Percentiles rank a stretch among this genome's conserved stretches.
Conservation (phyloP, 2,888 invertebrate species). For the Morpho deidamia region DNA sequence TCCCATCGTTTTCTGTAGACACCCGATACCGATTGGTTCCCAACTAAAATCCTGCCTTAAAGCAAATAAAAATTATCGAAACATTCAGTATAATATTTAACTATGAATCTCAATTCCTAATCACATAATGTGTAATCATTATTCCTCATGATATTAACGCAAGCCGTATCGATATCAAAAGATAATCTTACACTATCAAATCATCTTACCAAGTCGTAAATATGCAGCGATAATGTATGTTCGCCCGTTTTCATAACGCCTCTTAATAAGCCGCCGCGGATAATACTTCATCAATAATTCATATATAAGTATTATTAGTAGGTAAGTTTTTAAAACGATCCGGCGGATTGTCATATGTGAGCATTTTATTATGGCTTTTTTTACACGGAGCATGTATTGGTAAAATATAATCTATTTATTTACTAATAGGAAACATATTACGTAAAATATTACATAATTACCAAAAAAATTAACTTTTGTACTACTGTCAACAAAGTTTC, state of each 20-base stretch:
- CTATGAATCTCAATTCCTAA: slow-evolving; percentile 8
- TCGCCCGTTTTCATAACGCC: slow-evolving; percentile 48
- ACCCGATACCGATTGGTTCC: too few relatives aligned
- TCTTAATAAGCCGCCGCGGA: slow-evolving; percentile 50
- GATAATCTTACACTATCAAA: slow-evolving; percentile 12
- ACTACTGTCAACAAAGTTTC: too few relatives aligned
- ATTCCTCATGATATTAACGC: slow-evolving; percentile 9
- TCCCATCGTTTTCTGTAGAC: too few relatives aligned
- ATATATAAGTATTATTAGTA: slow-evolving; percentile 45
- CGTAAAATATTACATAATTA: too few relatives aligned
- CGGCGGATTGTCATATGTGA: slow-evolving; percentile 14
- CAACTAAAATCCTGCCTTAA: too few relatives aligned
- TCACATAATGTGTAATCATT: slow-evolving; percentile 9
- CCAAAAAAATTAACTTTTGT: too few relatives aligned
- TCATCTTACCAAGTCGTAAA: slow-evolving; percentile 28
- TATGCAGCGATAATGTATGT: slow-evolving; percentile 51
- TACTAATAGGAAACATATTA: too few relatives aligned
- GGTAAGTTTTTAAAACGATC: slow-evolving; percentile 26
- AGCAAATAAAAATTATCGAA: neutral
- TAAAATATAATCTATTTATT: too few relatives aligned
- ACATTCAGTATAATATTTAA: slow-evolving; percentile 1
- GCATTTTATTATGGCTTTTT: slow-evolving; percentile 10
- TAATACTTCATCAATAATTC: slow-evolving; percentile 56
- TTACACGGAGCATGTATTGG: neutral
- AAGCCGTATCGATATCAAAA: slow-evolving; percentile 8